A percentile compares a stretch with the other conserved stretches of the same genome.
phyloP scores from a whole-genome alignment of 2,888 invertebrate genomes.

The Ornithoptera priamus region DNA sequence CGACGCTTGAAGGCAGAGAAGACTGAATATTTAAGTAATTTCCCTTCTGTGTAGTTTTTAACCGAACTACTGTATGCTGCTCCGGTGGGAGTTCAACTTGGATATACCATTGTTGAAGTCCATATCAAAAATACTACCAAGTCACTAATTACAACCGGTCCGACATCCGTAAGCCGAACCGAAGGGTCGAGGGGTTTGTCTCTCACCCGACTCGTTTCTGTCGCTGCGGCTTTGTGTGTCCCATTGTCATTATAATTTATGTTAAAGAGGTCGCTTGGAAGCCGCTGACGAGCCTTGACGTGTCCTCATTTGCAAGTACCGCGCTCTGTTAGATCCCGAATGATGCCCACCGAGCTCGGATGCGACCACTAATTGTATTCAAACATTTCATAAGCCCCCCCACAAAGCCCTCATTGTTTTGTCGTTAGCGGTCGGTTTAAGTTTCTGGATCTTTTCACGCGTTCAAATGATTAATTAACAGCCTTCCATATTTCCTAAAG shows the following conservation, averaged over 20 bases:
- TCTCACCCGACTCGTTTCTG: constrained; percentile 19
- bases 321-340: constrained; percentile 23
- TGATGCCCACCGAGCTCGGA: constrained; percentile 13
- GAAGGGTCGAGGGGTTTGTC: constrained; percentile 19
- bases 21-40: no score
- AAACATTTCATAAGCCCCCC: constrained; percentile 14
- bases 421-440: constrained; percentile 3
- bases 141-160: no score
- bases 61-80: no score
- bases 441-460: constrained; percentile 2
- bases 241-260: constrained; percentile 62
- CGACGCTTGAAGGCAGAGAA: no score
- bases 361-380: constrained; percentile 28
- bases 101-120: no score
- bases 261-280: constrained; percentile 44
- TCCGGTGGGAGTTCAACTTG: no score
- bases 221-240: constrained; percentile 25
- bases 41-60: no score
- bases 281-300: constrained; percentile 41
- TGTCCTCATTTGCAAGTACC: constrained; percentile 40
- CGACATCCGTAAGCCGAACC: constrained; percentile 15
- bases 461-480: constrained; percentile 1
- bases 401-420: constrained; percentile 19
- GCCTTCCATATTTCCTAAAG: no score
- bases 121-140: no score